A percentile compares a stretch with the other conserved stretches of the same genome.
phyloP scores from a whole-genome alignment of 1,140 invertebrate species.

The Drosophila ficusphila region DNA sequence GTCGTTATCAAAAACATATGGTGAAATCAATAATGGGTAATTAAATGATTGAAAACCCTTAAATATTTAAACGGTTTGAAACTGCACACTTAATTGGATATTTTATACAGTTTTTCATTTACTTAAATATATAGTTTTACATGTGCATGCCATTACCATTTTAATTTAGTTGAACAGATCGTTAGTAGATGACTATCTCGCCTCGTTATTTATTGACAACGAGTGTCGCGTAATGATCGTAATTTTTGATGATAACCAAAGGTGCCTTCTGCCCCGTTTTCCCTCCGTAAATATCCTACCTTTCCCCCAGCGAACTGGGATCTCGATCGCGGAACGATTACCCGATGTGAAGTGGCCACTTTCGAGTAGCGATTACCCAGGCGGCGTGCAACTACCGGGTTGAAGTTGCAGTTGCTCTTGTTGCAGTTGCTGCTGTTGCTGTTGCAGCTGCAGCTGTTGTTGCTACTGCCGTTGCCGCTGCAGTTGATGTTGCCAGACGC shows the following conservation, averaged over 20 bases:
- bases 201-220: not conserved
- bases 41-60: not conserved
- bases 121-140: too few relatives aligned
- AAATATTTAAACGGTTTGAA: not conserved
- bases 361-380: conserved; percentile 36
- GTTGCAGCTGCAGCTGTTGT: conserved; percentile 24
- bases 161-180: too few relatives aligned
- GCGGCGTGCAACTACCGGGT: conserved; percentile 61
- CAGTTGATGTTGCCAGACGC: conserved; percentile 57
- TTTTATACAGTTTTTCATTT: too few relatives aligned
- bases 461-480: not conserved
- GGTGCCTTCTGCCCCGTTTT: not conserved
- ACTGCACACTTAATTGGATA: too few relatives aligned
- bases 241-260: conserved; percentile 1
- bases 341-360: conserved; percentile 42
- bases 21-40: not conserved
- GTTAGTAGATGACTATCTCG: not conserved
- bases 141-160: too few relatives aligned
- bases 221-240: not conserved
- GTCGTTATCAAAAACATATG: not conserved
- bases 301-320: conserved; percentile 5
- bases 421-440: not conserved
- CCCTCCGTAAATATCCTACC: conserved; percentile 5
- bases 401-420: conserved; percentile 43
- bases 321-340: conserved; percentile 39